Base-by-base conservation (phyloP, 2,113 vertebrate species). In the Tachysurus vachellii region DNA sequence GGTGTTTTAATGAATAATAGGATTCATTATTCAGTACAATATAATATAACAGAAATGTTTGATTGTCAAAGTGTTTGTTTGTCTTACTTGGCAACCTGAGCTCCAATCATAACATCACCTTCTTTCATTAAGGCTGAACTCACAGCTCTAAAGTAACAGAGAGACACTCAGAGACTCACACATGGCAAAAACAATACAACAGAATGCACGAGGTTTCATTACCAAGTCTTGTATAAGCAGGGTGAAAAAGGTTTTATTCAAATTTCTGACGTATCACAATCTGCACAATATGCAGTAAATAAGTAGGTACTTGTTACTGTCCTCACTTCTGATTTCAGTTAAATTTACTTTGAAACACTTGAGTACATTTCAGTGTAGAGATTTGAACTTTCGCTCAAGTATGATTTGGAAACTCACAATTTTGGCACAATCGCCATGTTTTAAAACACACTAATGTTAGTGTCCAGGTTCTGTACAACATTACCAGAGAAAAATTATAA, bases 81-180 rank as follows among this genome's bases (percentile, higher is more conserved):
- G 87, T 21, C 91, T 94, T 96, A 98, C 97, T 95, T 98, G 90
- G 97, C 97, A 90, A 98, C 95, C 93, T 98, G 97, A 0, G 89
- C 81, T 68, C 97, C 96, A 68, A 97, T 94, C 94, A 97, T 95
- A 19, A 89, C 77, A 0, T 97, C 96, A 0, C 96, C 97, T 88
- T 97, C 96, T 47, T 97, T 96, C 93, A 97, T 93, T 3, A 2
- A 0, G 5, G 1, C 14, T 85, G 0, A 90, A 66, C 95, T 94
- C 85, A 94, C 95, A 2, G 92, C 0, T 93, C 96, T 99, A 83
- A 21, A 80, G 44, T 23, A 71, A 54, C 42, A 80, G 42, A 53
- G 16, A 62, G 89, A 94, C 68, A 36, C 36, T 36, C 36, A 36
- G 36, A 91, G 42, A 86, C 56, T 50, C 14, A 59, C 6, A 87